phyloP scores from a whole-genome alignment of 2,113 vertebrate genomes.

The Butorides virescens region DNA sequence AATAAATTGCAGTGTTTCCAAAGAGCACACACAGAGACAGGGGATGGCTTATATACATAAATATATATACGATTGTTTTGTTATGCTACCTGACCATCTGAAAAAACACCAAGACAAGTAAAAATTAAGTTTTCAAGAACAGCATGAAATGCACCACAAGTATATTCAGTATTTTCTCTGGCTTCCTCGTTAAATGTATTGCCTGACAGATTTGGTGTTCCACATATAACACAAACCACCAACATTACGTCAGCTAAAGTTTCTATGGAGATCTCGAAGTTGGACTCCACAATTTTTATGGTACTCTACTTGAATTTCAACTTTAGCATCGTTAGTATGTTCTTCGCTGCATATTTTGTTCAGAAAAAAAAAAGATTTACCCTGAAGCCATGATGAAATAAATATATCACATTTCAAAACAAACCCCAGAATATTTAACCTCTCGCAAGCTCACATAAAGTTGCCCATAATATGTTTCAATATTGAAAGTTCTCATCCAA shows the following conservation, averaged over 20 bases:
- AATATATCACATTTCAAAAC: not conserved
- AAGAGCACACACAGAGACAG: not conserved
- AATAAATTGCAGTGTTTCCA: not conserved
- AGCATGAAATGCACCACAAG: not conserved
- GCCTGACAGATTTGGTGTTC: not conserved
- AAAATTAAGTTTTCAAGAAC: not conserved
- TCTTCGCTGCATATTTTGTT: not conserved
- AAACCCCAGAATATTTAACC: not conserved
- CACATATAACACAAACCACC: not conserved
- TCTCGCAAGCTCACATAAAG: not conserved
- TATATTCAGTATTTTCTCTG: not conserved
- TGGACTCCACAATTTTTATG: not conserved
- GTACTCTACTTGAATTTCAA: not conserved
- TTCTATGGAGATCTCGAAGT: not conserved
- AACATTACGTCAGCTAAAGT: not conserved
- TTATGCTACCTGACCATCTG: not conserved
- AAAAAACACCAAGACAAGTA: not conserved
- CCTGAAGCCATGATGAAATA: not conserved
- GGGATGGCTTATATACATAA: not conserved
- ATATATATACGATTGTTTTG: not conserved
- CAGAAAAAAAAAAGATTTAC: not conserved
- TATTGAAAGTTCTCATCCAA: not conserved
- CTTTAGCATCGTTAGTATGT: not conserved
- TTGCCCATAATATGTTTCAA: fast-evolving
- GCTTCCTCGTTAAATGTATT: not conserved